Base-by-base conservation (phyloP, 2,113 vertebrate genomes). In the Amphiprion ocellaris region DNA sequence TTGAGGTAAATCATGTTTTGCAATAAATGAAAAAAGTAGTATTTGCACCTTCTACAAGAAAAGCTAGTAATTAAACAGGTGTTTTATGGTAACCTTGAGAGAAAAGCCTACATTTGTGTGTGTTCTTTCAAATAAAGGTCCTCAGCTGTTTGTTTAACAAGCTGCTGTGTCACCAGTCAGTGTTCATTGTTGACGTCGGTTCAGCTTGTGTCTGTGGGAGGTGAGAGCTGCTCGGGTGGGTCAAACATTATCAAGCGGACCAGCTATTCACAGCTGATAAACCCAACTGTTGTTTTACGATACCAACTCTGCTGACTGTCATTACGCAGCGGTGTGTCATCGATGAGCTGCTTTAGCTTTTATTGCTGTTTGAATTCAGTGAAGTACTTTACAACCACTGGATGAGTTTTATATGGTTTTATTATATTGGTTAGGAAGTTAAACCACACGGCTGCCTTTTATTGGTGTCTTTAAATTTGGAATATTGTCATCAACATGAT, bases 221-320 rank as follows among this genome's bases (percentile, higher is more conserved):
- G 37, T 19, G 56, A 24, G 71, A 54, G 74, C 78, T 39, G 62
- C 50, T 39, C 0, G 87, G 92, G 90, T 16, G 85, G 89, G 81
- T 83, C 85, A 53, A 7, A 72, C 77, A 0, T 86, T 91, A 91
- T 91, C 90, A 63, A 11, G 56, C 75, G 30, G 60, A 47, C 60
- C 83, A 81, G 78, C 74, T 65, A 46, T 68, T 86, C 69, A 74
- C 69, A 83, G 76, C 87, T 88, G 89, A 93, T 92, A 89, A 92
- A 86, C 46, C 37, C 74, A 88, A 82, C 89, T 19, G 77, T 59
- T 65, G 39, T 69, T 79, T 59, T 26, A 69, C 41, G 64, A 59
- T 17, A 53, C 47, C 21, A 64, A 7, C 19, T 55, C 74, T 56
- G 50, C 56, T 21, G 47, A n/a, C 30, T 10, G 15, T 46, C 59